Conservation (phyloP, 2,888 invertebrate genomes). For the Hypercompe scribonia region DNA sequence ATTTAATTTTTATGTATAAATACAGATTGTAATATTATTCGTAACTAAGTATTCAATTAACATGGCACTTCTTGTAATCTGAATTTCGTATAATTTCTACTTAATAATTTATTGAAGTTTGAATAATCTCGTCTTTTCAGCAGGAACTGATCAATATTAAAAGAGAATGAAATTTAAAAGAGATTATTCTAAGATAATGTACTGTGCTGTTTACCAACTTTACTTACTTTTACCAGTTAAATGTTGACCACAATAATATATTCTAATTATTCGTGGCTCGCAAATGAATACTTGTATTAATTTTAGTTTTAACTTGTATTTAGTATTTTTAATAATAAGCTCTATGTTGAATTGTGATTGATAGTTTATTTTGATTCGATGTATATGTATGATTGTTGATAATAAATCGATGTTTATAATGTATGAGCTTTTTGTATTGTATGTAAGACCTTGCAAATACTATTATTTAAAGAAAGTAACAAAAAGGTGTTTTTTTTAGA, state of each 20-base stretch:
- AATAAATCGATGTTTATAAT: conserved; percentile 71
- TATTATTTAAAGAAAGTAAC: too few relatives aligned
- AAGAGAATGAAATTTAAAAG: conserved; percentile 4
- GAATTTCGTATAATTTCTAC: conserved; percentile 29
- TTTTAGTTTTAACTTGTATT: conserved; percentile 46
- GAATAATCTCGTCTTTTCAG: conserved; percentile 54
- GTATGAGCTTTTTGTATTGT: conserved; percentile 9
- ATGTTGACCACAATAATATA: conserved; percentile 38
- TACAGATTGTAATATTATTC: conserved; percentile 25
- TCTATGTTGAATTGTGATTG: conserved; percentile 58
- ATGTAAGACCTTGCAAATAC: too few relatives aligned
- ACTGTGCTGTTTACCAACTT: conserved; percentile 3
- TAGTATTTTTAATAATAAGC: conserved; percentile 51
- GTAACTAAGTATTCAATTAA: conserved; percentile 28
- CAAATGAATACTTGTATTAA: conserved; percentile 36
- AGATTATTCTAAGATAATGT: not conserved
- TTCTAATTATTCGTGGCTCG: conserved; percentile 38
- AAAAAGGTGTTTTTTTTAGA: too few relatives aligned
- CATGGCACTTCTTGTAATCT: conserved; percentile 6
- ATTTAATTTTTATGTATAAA: conserved; percentile 47
- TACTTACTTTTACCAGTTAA: conserved; percentile 30
- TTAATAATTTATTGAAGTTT: conserved; percentile 57
- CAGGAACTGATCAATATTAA: conserved; percentile 26
- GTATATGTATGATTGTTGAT: conserved; percentile 73
- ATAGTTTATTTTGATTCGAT: conserved; percentile 61